Conservation (phyloP, 2,797 vertebrate species). For the Tangara arthus region DNA sequence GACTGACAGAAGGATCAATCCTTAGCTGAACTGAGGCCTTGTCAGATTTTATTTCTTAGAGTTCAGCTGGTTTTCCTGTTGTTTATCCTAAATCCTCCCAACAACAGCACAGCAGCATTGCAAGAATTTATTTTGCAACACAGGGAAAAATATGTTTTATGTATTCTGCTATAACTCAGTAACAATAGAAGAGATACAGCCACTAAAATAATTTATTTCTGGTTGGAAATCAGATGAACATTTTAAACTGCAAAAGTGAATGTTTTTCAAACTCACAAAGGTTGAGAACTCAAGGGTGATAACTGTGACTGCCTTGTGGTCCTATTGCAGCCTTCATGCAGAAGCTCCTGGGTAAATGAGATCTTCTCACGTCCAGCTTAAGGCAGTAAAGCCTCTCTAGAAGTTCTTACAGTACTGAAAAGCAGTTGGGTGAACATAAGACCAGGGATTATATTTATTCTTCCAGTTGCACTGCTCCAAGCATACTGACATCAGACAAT, state of each 20-base stretch:
- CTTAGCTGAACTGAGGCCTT: background rate
- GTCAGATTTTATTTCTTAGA: background rate
- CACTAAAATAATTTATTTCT: background rate
- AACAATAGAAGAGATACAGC: background rate
- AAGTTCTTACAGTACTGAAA: background rate
- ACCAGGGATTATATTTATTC: background rate
- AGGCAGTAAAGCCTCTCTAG: background rate
- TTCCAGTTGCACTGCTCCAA: background rate
- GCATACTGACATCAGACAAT: background rate
- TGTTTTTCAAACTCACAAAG: background rate
- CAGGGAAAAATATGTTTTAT: background rate
- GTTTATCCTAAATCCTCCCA: background rate
- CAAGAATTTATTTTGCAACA: background rate
- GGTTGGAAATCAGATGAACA: background rate
- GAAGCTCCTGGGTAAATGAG: background rate
- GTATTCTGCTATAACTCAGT: background rate
- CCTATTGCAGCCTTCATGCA: background rate
- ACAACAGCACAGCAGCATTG: background rate
- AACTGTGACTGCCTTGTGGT: background rate
- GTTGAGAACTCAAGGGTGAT: background rate
- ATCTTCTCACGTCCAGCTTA: background rate
- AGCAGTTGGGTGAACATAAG: fast-evolving
- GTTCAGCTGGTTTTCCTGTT: background rate
- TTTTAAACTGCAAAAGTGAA: background rate
- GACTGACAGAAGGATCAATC: background rate